Conservation (phyloP, 2,888 invertebrate species). For the Nematopogon swammerdamellus region DNA sequence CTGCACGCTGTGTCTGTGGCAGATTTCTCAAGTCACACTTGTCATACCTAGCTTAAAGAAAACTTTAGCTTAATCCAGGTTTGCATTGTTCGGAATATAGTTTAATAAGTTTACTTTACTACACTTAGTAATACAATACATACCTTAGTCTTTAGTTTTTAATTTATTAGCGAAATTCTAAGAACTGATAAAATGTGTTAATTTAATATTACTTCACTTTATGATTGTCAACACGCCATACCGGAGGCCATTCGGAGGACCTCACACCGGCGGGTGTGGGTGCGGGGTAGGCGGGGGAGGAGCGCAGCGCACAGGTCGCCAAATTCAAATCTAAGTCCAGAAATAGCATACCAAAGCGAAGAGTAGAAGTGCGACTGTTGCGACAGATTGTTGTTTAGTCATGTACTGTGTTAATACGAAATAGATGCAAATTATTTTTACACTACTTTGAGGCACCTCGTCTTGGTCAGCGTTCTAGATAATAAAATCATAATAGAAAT, state of each 20-base stretch:
- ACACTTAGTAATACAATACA: background rate
- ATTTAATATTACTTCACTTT: background rate
- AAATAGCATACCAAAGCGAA: background rate
- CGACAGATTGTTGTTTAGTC: background rate
- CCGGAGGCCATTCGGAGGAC: background rate
- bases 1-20: no score
- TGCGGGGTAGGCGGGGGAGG: no score
- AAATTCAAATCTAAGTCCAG: background rate
- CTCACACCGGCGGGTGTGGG: no score
- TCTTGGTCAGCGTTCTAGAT: constrained; percentile 20
- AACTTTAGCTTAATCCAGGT: background rate
- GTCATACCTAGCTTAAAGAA: no score
- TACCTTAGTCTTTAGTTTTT: background rate
- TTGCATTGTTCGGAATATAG: background rate
- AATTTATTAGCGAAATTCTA: background rate
- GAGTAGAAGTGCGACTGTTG: background rate
- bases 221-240: background rate
- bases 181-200: background rate
- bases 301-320: background rate
- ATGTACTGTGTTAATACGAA: constrained; percentile 4
- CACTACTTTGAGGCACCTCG: constrained; percentile 27
- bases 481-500: constrained; percentile 29
- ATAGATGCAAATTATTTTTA: constrained; percentile 14
- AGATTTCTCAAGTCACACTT: background rate
- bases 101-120: background rate